Percentiles rank a stretch among this genome's conserved stretches.
phyloP scores from a whole-genome alignment of 1,140 invertebrate species.

The Drosophila sturtevanti region DNA sequence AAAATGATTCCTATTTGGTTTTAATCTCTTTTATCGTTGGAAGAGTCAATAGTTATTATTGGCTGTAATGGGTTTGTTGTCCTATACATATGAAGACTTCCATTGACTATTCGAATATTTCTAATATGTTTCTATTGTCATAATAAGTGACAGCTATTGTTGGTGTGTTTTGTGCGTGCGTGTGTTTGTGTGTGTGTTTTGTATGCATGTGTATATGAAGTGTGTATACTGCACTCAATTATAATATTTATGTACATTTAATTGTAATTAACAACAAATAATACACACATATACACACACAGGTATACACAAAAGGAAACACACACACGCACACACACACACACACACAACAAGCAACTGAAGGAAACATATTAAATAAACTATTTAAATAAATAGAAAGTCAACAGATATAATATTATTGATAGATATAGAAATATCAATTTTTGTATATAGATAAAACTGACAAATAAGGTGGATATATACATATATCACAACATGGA shows the following conservation, averaged over 20 bases:
- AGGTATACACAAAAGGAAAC: slow-evolving; percentile 20
- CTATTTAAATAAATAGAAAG: slow-evolving; percentile 9
- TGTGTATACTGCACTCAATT: slow-evolving; percentile 18
- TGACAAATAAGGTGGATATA: slow-evolving; percentile 7
- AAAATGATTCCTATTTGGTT: too few relatives aligned
- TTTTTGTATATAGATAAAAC: slow-evolving; percentile 8
- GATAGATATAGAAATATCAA: too few relatives aligned
- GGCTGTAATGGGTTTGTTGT: too few relatives aligned
- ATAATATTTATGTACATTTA: slow-evolving; percentile 7
- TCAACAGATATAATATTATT: too few relatives aligned
- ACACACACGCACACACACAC: slow-evolving; percentile 46
- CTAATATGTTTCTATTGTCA: not conserved
- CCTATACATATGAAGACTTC: too few relatives aligned
- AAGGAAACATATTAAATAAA: slow-evolving; percentile 29
- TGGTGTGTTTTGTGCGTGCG: not conserved
- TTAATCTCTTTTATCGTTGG: too few relatives aligned
- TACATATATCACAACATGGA: not conserved
- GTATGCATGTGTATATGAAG: slow-evolving; percentile 10
- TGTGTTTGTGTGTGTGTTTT: slow-evolving; percentile 24
- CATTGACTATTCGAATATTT: too few relatives aligned
- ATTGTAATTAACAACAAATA: slow-evolving; percentile 7
- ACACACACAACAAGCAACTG: slow-evolving; percentile 39
- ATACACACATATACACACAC: slow-evolving; percentile 17
- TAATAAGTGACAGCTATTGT: not conserved
- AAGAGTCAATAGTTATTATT: too few relatives aligned